Evolutionary conservation across 2,113 vertebrate species (phyloP), one percentile per base, ranked within the genome.

Genomic region (Corythoichthys intestinalis): DNA sequence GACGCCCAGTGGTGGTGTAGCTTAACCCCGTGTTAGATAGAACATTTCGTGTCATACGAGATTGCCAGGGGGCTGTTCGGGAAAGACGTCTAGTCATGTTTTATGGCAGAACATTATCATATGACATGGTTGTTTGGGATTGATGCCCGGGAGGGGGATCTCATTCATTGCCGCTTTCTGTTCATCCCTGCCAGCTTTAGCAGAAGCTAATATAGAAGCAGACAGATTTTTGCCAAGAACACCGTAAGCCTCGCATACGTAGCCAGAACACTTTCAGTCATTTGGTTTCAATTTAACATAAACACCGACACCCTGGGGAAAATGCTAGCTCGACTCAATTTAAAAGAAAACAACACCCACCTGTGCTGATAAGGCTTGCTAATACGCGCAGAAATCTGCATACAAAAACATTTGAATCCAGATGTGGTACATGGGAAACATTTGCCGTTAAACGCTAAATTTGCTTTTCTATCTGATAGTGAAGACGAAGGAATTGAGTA

Each of bases 31-130:
- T 20, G 39, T 62, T 20, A 12, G 60, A 12, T 28, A 4, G 39
- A 41, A n/a, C 39, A 10, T 63, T 63, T 44, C 28, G 41, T 6
- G 44, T 48, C 10, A 28, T 28, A 34, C n/a, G 58, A 63, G 37
- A 73, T 35, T 78, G 69, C 65, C 79, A 87, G 77, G 80, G 74
- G 74, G 63, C 75, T 69, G 65, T 67, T 70, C 68, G 54, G 67
- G 48, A 70, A 38, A 41, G 54, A 56, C 53, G 67, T 58, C 12
- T 57, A 41, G 28, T 78, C 75, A 69, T 69, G 72, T 52, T 69
- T 53, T 17, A 41, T 53, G 59, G 83, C 65, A 34, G 66, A 48
- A 61, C 20, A 35, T 68, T 66, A 65, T 72, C 68, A 58, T 41
- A 68, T 61, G 39, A 66, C 44, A 20, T 56, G 41, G 61, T 52